Evolutionary conservation across 2,113 vertebrate genomes (phyloP).

Genomic region (Petrocephalus zakoni): DNA sequence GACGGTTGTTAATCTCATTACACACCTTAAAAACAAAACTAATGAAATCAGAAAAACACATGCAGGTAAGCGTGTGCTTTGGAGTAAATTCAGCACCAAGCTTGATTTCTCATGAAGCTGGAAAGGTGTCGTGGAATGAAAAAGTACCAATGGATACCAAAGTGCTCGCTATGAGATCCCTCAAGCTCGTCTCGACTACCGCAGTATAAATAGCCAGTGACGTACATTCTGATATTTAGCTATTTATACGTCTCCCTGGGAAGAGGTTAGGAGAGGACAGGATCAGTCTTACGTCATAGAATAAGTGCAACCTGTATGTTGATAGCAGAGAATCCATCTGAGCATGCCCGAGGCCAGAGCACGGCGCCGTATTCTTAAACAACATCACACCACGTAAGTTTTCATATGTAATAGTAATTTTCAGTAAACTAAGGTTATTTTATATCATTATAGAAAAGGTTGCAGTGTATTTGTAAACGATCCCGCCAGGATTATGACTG

Average conservation of each 20-base stretch:
- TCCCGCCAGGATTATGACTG: background rate
- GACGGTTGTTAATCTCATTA: background rate
- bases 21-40: background rate
- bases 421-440: background rate
- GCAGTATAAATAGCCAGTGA: background rate
- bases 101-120: background rate
- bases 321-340: background rate
- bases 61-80: background rate
- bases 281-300: background rate
- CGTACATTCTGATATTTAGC: background rate
- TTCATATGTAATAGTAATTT: background rate
- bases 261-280: conserved; percentile 8
- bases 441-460: background rate
- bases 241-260: background rate
- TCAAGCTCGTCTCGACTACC: background rate
- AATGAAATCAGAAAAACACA: background rate
- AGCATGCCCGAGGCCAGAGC: background rate
- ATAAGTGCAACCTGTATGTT: background rate
- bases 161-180: background rate
- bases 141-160: background rate
- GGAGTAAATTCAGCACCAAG: background rate
- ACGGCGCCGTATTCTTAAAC: background rate
- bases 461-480: background rate
- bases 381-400: background rate
- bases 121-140: background rate